Conservation (phyloP, 2,888 invertebrate species). For the Eupithecia subfuscata region DNA sequence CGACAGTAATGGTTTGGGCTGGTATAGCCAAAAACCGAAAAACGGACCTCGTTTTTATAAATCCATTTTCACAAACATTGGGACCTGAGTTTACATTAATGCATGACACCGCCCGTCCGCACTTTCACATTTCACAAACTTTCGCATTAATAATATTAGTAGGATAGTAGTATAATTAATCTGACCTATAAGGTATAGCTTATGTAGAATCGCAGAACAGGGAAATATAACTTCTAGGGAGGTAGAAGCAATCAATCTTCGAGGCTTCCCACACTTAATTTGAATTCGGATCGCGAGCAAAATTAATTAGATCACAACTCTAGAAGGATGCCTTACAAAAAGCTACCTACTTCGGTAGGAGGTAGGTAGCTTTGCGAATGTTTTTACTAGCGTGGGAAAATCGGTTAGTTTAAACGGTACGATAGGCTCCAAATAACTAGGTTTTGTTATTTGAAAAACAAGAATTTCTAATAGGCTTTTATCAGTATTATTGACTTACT, state of each 20-base stretch:
- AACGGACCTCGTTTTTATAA: too few relatives aligned
- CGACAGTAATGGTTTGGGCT: too few relatives aligned
- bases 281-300: conserved; percentile 48
- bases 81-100: too few relatives aligned
- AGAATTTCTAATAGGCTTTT: background rate
- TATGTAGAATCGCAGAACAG: background rate
- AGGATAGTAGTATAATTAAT: too few relatives aligned
- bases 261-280: conserved; percentile 42
- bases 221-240: background rate
- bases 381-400: conserved; percentile 67
- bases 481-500: too few relatives aligned
- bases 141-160: too few relatives aligned
- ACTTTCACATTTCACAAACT: too few relatives aligned
- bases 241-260: conserved; percentile 26
- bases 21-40: too few relatives aligned
- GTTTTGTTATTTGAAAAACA: background rate
- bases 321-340: conserved; percentile 22
- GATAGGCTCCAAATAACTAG: background rate
- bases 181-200: background rate
- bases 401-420: conserved; percentile 37
- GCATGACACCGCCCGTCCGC: too few relatives aligned
- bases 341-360: background rate
- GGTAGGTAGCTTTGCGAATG: conserved; percentile 34
- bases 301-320: conserved; percentile 55
- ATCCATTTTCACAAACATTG: too few relatives aligned